Base-by-base conservation (phyloP, 2,113 vertebrate genomes). In the Oenanthe melanoleuca region DNA sequence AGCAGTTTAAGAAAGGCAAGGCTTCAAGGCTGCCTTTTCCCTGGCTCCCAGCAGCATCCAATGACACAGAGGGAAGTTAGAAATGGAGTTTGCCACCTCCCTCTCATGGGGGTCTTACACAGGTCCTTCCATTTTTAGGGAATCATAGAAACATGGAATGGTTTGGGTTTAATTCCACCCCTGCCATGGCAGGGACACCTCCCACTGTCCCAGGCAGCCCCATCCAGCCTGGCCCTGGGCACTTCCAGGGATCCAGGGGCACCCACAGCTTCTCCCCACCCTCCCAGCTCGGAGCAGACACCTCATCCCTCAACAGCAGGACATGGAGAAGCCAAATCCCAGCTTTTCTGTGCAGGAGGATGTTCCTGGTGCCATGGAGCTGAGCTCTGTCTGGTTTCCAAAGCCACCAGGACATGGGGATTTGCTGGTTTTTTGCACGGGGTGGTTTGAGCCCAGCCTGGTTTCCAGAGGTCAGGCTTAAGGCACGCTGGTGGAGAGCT, bases 221-320 rank as follows among this genome's bases (percentile, higher is more conserved):
- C 0, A 0, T 44, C 33, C 67, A 45, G 0, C 40, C 59, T 23
- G 69, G 50, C n/a, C 23, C 24, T 17, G 59, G 47, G 0, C 69
- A 55, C 57, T 55, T 0, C 50, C 81, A 73, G 69, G 40, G 40
- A 28, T 47, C 28, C 69, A 55, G 18, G 33, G n/a, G 11, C 59
- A 64, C 59, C 69, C 49, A 6, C 49, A 84, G 49, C 49, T 38
- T 0, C 28, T 82, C 1, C 5, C n/a, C 79, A 6, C 29, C 59
- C n/a, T 49, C 11, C 2, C 40, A 59, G 56, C 34, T 38, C 5
- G 1, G 78, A 74, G 40, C 18, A n/a, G 61, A 60, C 9, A 15
- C 65, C 44, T 65, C 44, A 44, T 33, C 65, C 34, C 29, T 23
- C 47, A 45, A 0, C 17, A 45, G 42, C 40, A 67, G 19, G 7